These are phyloP conservation scores for Cirrhinus molitorella DNA, from an alignment of 2,797 vertebrate genomes.

Conservation along the genomic window DNA sequence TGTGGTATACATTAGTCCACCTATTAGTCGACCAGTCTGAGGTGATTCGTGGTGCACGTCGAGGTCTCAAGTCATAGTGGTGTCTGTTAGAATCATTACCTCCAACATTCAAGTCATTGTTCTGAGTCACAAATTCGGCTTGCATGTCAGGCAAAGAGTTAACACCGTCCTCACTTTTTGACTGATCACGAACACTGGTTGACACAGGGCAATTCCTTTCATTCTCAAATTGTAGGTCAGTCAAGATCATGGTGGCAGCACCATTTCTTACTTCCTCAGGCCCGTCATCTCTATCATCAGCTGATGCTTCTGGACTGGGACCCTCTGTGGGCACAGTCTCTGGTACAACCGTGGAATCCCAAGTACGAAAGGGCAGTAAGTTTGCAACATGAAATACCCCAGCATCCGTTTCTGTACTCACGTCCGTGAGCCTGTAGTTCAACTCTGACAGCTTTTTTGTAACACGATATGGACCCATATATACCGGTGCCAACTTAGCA, in stretches of 20 bases:
- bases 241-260: too few relatives aligned
- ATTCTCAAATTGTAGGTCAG: too few relatives aligned
- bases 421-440: neutral
- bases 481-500: conserved; percentile 4
- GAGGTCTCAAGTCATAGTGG: neutral
- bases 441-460: neutral
- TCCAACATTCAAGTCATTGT: neutral
- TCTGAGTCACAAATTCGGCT: neutral
- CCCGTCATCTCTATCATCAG: neutral
- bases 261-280: neutral
- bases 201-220: too few relatives aligned
- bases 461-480: neutral
- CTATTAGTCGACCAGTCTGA: neutral
- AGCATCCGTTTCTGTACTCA: neutral
- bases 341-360: neutral
- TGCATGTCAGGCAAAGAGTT: neutral
- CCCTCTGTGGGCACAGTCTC: neutral
- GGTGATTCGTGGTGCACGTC: neutral
- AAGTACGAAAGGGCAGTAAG: conserved; percentile 11
- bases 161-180: neutral
- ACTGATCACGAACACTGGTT: too few relatives aligned
- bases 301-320: neutral
- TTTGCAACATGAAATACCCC: conserved; percentile 22
- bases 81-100: neutral
- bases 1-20: neutral